These are phyloP conservation scores for Netelia inedita DNA, from an alignment of 2,888 invertebrate genomes.

Conservation along the genomic window DNA sequence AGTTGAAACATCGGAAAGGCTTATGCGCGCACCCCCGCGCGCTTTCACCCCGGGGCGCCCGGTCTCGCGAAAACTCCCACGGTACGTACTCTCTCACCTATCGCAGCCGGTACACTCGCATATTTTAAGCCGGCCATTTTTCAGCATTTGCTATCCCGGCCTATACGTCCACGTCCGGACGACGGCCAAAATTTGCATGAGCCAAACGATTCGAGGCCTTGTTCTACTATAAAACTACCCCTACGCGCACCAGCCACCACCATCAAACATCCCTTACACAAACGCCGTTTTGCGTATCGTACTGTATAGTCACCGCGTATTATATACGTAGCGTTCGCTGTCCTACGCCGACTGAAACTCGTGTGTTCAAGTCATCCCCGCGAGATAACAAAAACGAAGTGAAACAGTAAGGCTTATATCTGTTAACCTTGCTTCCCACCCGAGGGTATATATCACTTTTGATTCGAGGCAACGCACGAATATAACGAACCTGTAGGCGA, in stretches of 20 bases:
- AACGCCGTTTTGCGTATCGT: neutral
- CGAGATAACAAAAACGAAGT: slow-evolving; percentile 34
- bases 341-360: neutral
- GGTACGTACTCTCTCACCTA: slow-evolving; percentile 78
- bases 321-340: neutral
- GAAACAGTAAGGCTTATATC: slow-evolving; percentile 18
- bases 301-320: neutral
- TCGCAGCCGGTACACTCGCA: slow-evolving; percentile 83
- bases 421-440: neutral
- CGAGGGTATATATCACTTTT: neutral
- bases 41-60: slow-evolving; percentile 43
- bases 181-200: slow-evolving; percentile 83
- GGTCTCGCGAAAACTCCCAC: slow-evolving; percentile 64
- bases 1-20: slow-evolving; percentile 77
- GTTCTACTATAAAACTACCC: slow-evolving; percentile 66
- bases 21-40: slow-evolving; percentile 72
- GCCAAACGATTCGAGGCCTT: slow-evolving; percentile 72
- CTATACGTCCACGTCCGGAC: slow-evolving; percentile 79
- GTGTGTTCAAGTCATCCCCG: neutral
- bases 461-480: too few species aligned
- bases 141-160: slow-evolving; percentile 81
- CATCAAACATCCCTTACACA: neutral
- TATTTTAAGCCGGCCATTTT: slow-evolving; percentile 85
- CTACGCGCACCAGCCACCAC: slow-evolving; percentile 29
- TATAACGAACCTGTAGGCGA: too few species aligned